Conservation (phyloP, 2,797 vertebrate species). For the Coregonus ussuriensis region DNA sequence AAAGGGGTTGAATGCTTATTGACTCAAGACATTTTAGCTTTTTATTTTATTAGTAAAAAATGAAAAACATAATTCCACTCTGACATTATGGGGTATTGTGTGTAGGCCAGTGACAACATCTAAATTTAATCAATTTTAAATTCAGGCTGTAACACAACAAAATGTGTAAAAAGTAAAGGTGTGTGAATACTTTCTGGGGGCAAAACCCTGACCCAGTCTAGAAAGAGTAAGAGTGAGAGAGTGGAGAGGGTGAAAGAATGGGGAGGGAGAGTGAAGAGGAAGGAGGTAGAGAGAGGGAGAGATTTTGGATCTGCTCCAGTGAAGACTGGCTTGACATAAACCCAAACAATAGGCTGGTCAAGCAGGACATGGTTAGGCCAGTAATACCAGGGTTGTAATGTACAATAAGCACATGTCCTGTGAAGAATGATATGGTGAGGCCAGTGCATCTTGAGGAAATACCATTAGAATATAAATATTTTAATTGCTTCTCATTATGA, state of each 20-base stretch:
- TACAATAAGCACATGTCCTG: neutral
- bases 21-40: too few relatives aligned
- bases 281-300: neutral
- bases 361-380: constrained; percentile 41
- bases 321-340: constrained; percentile 57
- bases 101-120: too few relatives aligned
- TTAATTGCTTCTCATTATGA: constrained; percentile 8
- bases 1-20: too few relatives aligned
- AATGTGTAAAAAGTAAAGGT: neutral
- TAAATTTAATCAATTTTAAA: too few relatives aligned
- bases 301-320: neutral
- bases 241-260: too few relatives aligned
- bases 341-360: constrained; percentile 59
- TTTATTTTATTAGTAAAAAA: too few relatives aligned
- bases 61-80: too few relatives aligned
- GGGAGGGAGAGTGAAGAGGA: too few relatives aligned
- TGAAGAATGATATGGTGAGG: constrained; percentile 2
- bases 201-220: neutral
- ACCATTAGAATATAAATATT: constrained; percentile 6
- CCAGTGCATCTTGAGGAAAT: constrained; percentile 2
- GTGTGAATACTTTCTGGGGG: neutral
- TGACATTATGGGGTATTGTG: constrained; percentile 15
- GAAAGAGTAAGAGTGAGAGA: neutral
- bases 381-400: neutral
- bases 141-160: too few relatives aligned